These are phyloP conservation scores for Tenrec ecaudatus DNA, from an alignment of 2,113 vertebrate species.

Conservation along the genomic window DNA sequence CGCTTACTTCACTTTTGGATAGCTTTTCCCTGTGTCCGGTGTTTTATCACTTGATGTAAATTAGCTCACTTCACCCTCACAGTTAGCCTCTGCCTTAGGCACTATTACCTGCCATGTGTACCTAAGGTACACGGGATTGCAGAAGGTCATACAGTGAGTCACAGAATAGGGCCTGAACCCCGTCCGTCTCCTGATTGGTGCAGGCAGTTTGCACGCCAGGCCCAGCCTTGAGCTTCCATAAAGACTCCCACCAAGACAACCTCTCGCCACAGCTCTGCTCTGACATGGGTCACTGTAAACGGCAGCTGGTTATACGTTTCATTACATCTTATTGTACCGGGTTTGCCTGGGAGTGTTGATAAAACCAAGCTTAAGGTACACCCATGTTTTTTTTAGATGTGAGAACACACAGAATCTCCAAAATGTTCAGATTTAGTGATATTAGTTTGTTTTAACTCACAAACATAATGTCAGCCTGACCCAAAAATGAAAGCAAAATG, in stretches of 20 bases:
- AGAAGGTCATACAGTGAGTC: background rate
- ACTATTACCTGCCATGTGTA: background rate
- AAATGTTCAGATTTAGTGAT: constrained; percentile 20
- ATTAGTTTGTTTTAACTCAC: background rate
- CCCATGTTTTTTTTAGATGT: background rate
- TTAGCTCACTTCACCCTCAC: background rate
- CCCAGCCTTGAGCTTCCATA: background rate
- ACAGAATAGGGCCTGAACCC: background rate
- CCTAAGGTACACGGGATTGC: background rate
- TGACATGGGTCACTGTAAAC: background rate
- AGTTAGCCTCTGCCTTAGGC: background rate
- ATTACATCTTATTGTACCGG: background rate
- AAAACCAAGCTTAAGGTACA: background rate
- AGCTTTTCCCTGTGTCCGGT: background rate
- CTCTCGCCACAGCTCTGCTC: background rate
- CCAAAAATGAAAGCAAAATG: constrained; percentile 9
- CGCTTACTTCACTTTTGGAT: background rate
- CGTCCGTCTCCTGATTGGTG: background rate
- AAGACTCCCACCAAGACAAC: background rate
- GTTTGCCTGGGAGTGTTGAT: background rate
- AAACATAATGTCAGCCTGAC: background rate
- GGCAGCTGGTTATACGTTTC: no score
- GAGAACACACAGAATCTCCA: background rate
- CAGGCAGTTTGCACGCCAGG: background rate
- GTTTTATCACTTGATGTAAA: background rate